Base-by-base conservation (phyloP, 2,113 vertebrate genomes). In the Chauna torquata region DNA sequence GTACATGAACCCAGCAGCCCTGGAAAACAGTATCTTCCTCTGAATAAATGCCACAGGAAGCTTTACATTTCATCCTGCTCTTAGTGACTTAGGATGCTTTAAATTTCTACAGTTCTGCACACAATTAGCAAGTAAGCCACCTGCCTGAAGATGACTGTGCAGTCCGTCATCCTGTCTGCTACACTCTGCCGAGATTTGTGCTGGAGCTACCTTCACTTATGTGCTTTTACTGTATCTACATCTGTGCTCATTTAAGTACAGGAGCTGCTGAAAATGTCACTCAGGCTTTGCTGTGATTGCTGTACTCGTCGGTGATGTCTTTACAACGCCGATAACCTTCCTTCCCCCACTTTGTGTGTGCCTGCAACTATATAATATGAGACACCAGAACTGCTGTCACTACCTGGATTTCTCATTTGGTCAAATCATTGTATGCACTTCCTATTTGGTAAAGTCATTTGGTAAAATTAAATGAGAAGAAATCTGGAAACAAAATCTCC, bases 401-500 rank as follows among this genome's bases (percentile, higher is more conserved):
- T 45, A 5, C 77, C 83, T 40, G 66, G 15, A 14, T 62, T 84
- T 83, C 68, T 81, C 95, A 68, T 94, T 75, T 80, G 86, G 78
- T 28, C 68, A 49, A 38, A 45, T 11, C 47, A 5, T 52, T 44
- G 7, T 0, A 7, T 2, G 3, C 38, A 4, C 38, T 47, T 15
- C 32, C 72, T 64, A 9, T 77, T 59, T 70, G 88, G 84, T 50
- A 81, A 93, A 96, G 69, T 64, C 88, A 69, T 77, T 77, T 57
- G n/a, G 64, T 40, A 54, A 89, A 89, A 77, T 47, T 28, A 59
- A 80, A 78, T 15, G 52, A 27, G 84, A 44, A 65, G 54, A 50
- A 87, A 81, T 64, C 90, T 89, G 90, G 88, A 83, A 94, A 89
- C 8, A 30, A 81, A 80, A 89, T 95, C 88, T 89, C 77, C 1